Base-by-base conservation (phyloP, 2,888 invertebrate species). In the Drosophila lutescens region DNA sequence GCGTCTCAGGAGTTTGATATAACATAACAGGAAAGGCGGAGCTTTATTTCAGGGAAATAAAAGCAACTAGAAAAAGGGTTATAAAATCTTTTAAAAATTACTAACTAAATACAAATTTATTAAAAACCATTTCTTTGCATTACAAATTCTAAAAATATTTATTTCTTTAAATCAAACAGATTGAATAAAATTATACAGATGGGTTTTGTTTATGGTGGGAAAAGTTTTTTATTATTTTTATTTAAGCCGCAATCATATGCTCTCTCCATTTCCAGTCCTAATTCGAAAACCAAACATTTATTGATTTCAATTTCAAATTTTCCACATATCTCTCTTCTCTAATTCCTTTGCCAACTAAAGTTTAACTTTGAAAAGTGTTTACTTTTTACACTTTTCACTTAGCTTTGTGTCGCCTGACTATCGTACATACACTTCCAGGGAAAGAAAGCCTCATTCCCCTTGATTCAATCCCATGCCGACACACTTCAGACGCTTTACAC, bases 401-500 rank as follows among this genome's bases (percentile, higher is more conserved):
- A 58, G 49, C 67, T 68, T 62, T 63, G 69, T 70, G 70, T 70
- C 71, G 71, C 56, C 71, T 32, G 56, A 32, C 72, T 47, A 55
- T 56, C 65, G 50, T 63, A 72, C 54, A 54, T 55, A 59, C 56
- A 32, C 56, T 55, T 30, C 43, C 44, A 36, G 10, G 30, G 20
- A 44, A 26, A 30, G 44, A 43, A 72, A 70, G 56, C 55, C 70
- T 23, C 55, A 50, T 55, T 63, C 70, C 73, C 38, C 70, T 67
- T 70, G 74, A 77, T 73, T 83, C 86, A 86, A 86, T 86, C 77
- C 80, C 78, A 80, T 82, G 71, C 84, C 86, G 77, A 88, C 80
- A 83, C 83, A 88, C 88, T 86, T 74, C 77, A 78, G 76, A 82
- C 87, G 83, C 88, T 80, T 82, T 87, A 83, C 88, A 83, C 88